Base-by-base conservation (phyloP, 2,888 invertebrate species). In the Andrena flavipes region DNA sequence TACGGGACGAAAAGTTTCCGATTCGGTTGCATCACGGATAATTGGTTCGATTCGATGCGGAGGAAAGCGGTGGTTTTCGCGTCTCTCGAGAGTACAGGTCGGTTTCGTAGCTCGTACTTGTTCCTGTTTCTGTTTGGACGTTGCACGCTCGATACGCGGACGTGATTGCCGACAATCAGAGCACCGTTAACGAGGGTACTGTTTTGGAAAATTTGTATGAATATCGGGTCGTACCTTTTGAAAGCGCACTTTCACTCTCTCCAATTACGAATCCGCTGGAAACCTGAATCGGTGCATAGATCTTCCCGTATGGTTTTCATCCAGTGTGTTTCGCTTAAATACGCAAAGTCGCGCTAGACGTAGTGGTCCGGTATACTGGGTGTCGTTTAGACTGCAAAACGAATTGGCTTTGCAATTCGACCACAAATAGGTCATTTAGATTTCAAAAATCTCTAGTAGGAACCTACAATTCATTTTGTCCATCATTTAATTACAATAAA, bases 181-280 rank as follows among this genome's bases (percentile, higher is more conserved):
- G 72, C 78, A 49, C 63, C 80, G 69, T 73, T 84, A 80, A 77
- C 82, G 82, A 80, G 82, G 84, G 85, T 80, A 79, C 87, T 80
- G 76, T 87, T 87, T 87, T 77, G 85, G 85, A 83, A 85, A 85
- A 87, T 87, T 87, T 83, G 76, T 76, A 74, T 75, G 80, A 84
- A 84, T 80, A 81, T 83, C 78, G 73, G 75, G 65, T 73, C 80
- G 72, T 76, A 60, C 76, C 81, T 87, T 85, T 83, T 81, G 87
- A 87, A 87, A 87, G 87, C 71, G 76, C 73, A 82, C 91, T 92
- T 92, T 92, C 92, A 90, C 92, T 90, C 87, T 85, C 85, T 89
- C 89, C 91, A 92, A 92, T 92, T 91, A 92, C 90, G 90, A 90
- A 87, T 91, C 89, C 80, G 80, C 82, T 86, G 84, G 90, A 88